phyloP scores from a whole-genome alignment of 1,140 invertebrate species.

The Drosophila ironensis region DNA sequence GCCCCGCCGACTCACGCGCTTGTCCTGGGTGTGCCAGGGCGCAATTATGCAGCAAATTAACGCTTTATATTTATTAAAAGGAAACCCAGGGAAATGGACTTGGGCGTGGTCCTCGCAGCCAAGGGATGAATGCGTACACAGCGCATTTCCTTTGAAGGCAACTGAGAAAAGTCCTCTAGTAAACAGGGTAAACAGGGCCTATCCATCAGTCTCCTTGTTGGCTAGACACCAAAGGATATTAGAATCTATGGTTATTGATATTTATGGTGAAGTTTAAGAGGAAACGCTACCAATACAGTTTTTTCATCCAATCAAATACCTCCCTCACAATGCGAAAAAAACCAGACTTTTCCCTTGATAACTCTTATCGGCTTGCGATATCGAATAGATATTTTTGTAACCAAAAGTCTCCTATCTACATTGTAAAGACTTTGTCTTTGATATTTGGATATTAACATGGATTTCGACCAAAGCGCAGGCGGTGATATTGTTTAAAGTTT shows the following conservation, averaged over 20 bases:
- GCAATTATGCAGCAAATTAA: constrained; percentile 80
- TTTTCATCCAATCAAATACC: background rate
- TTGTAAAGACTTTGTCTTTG: background rate
- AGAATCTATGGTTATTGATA: constrained; percentile 57
- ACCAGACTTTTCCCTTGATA: background rate
- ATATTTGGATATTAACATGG: background rate
- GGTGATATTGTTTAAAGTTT: background rate
- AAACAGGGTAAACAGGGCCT: constrained; percentile 2
- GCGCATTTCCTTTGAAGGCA: constrained; percentile 42
- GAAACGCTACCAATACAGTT: background rate
- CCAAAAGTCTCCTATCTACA: background rate
- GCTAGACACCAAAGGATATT: constrained; percentile 17
- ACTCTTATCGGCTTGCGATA: constrained; percentile 10
- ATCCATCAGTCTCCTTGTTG: constrained; percentile 25
- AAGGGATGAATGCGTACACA: constrained; percentile 38
- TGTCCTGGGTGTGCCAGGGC: constrained; percentile 61
- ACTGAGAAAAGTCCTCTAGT: constrained; percentile 4
- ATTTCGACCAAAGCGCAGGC: background rate
- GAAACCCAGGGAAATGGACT: constrained; percentile 48
- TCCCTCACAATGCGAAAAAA: background rate
- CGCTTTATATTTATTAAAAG: constrained; percentile 80
- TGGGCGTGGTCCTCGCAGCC: constrained; percentile 25
- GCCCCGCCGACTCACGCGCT: background rate
- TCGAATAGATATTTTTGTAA: background rate
- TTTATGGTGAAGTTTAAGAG: constrained; percentile 18